phyloP scores from a whole-genome alignment of 2,888 invertebrate species.

The Doris montereyensis region DNA sequence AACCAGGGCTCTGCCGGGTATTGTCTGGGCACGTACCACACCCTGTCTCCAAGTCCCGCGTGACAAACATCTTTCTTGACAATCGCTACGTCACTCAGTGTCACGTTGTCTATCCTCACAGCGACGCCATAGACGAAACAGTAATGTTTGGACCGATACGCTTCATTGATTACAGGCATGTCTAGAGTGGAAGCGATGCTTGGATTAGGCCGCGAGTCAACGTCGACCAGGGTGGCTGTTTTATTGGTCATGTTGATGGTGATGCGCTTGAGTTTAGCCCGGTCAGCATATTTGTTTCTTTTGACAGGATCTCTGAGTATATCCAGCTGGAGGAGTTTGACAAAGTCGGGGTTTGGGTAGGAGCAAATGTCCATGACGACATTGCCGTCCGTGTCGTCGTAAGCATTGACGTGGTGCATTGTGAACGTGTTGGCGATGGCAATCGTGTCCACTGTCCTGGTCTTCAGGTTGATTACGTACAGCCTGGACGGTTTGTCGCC shows the following conservation, averaged over 20 bases:
- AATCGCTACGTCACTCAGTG: constrained; percentile 55
- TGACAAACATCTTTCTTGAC: constrained; percentile 66
- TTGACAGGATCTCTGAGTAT: constrained; percentile 50
- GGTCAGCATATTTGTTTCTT: constrained; percentile 55
- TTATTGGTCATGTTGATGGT: constrained; percentile 50
- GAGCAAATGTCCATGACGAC: constrained; percentile 62
- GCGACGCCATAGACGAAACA: constrained; percentile 67
- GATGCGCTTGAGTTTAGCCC: constrained; percentile 57
- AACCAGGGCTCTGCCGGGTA: constrained; percentile 67
- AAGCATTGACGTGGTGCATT: constrained; percentile 69
- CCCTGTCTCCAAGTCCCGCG: constrained; percentile 46
- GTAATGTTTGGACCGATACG: constrained; percentile 55
- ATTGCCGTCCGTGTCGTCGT: constrained; percentile 48
- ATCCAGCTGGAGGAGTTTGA: constrained; percentile 55
- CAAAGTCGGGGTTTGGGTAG: constrained; percentile 60
- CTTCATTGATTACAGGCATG: constrained; percentile 67
- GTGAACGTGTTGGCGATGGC: constrained; percentile 56
- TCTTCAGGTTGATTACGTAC: constrained; percentile 57
- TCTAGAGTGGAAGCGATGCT: constrained; percentile 57
- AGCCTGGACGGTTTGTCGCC: constrained; percentile 51
- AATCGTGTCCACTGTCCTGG: constrained; percentile 51
- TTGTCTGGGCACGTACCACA: constrained; percentile 54
- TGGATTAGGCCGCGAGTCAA: constrained; percentile 21
- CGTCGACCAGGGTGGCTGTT: constrained; percentile 32
- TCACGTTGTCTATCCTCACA: constrained; percentile 57